phyloP scores from a whole-genome alignment of 2,797 vertebrate species.

The Aplochiton taeniatus region DNA sequence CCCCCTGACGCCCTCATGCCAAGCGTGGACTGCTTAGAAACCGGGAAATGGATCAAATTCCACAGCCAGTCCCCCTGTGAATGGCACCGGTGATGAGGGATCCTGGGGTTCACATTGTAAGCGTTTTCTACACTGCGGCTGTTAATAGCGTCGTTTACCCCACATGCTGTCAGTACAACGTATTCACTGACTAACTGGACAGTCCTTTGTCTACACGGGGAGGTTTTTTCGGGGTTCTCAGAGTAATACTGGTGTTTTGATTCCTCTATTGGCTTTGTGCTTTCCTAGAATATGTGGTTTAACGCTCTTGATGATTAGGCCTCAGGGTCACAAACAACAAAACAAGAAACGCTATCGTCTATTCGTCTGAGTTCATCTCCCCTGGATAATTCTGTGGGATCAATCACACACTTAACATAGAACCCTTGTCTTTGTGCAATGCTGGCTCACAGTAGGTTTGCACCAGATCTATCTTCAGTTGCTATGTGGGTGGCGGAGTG shows the following conservation, averaged over 20 bases:
- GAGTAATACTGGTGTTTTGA: too few relatives aligned
- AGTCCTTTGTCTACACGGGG: not conserved
- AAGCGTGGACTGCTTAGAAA: slow-evolving; percentile 15
- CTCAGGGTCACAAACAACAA: too few relatives aligned
- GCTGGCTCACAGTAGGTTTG: slow-evolving; percentile 9
- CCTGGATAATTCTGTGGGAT: too few relatives aligned
- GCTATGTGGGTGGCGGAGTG: slow-evolving; percentile 19
- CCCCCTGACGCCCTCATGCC: slow-evolving; percentile 32
- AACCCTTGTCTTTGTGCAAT: slow-evolving; percentile 5
- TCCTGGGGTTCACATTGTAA: slow-evolving; percentile 18
- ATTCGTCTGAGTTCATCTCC: too few relatives aligned
- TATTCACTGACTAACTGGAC: slow-evolving; percentile 35
- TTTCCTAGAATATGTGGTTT: too few relatives aligned
- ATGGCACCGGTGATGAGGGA: slow-evolving; percentile 22
- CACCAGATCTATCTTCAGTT: slow-evolving; percentile 8
- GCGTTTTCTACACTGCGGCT: slow-evolving; percentile 18
- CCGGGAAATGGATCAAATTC: not conserved
- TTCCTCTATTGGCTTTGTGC: too few relatives aligned
- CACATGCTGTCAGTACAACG: slow-evolving; percentile 47
- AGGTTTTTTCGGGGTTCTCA: too few relatives aligned
- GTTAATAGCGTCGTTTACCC: slow-evolving; percentile 40
- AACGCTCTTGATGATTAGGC: too few relatives aligned
- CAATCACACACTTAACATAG: too few relatives aligned
- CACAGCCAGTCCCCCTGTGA: not conserved
- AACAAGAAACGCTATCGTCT: too few relatives aligned